phyloP scores from a whole-genome alignment of 2,113 vertebrate genomes.

The Sinocyclocheilus maitianheensis region DNA sequence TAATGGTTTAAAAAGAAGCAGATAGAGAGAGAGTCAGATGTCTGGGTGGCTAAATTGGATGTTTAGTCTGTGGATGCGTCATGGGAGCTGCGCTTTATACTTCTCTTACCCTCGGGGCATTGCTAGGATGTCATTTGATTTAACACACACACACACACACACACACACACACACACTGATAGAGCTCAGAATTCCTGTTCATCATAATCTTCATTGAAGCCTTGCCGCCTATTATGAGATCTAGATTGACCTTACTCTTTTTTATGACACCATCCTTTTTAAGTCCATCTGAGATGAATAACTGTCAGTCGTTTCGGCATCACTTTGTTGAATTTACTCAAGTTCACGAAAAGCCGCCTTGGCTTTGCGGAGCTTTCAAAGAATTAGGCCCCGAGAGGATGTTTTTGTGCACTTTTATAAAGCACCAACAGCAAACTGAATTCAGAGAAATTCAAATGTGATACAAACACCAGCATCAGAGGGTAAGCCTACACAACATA shows the following conservation, averaged over 20 bases:
- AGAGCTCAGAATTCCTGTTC: constrained; percentile 32
- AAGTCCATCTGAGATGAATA: neutral
- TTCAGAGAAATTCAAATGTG: constrained; percentile 36
- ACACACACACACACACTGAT: constrained; percentile 42
- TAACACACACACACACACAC: constrained; percentile 46
- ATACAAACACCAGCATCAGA: constrained; percentile 51
- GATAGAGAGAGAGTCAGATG: constrained; percentile 63
- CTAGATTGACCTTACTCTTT: neutral
- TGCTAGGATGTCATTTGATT: constrained; percentile 32
- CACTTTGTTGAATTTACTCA: neutral
- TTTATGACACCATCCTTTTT: neutral
- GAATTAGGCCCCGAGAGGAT: neutral
- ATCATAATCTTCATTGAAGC: constrained; percentile 37
- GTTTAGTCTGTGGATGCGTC: constrained; percentile 75
- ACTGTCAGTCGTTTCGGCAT: neutral
- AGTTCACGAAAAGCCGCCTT: neutral
- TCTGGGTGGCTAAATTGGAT: constrained; percentile 71
- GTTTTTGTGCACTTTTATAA: neutral
- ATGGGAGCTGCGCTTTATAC: constrained; percentile 66
- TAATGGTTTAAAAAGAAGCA: constrained; percentile 40
- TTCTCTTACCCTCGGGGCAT: constrained; percentile 9
- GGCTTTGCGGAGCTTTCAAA: neutral
- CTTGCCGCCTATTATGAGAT: constrained; percentile 13
- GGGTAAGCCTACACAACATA: constrained; percentile 44
- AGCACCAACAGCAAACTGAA: constrained; percentile 12